These are phyloP conservation scores for Notiomystis cincta DNA, from an alignment of 2,113 vertebrate genomes.

Conservation along the genomic window DNA sequence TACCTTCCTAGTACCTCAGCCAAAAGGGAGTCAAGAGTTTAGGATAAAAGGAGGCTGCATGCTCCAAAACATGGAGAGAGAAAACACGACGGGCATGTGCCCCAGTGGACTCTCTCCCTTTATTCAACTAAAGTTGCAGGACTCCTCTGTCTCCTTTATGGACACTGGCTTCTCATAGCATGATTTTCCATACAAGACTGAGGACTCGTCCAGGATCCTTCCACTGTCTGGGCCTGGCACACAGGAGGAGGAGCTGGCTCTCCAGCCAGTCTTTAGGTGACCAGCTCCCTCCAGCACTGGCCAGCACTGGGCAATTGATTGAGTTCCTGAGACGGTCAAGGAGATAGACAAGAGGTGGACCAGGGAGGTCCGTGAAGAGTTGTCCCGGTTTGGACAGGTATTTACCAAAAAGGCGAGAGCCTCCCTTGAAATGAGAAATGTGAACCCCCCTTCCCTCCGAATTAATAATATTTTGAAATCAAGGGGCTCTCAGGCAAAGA, in stretches of 20 bases:
- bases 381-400: too few species aligned
- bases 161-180: background rate
- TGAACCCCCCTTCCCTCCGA: too few species aligned
- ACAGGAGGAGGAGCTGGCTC: rapidly evolving
- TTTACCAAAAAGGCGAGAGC: too few species aligned
- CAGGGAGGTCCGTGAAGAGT: too few species aligned
- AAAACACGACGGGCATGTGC: background rate
- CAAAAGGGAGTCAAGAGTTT: background rate
- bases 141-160: background rate
- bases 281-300: too few species aligned
- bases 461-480: too few species aligned
- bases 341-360: too few species aligned
- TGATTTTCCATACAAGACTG: background rate
- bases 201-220: rapidly evolving
- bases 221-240: background rate
- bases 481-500: too few species aligned
- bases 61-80: background rate
- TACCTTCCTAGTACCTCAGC: background rate
- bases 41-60: background rate
- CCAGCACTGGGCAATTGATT: too few species aligned
- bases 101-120: background rate
- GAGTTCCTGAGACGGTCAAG: too few species aligned
- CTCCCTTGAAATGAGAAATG: too few species aligned
- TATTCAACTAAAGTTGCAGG: background rate
- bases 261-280: background rate